Evolutionary conservation across 2,888 invertebrate genomes (phyloP).

Genomic region (Torymus texanus): DNA sequence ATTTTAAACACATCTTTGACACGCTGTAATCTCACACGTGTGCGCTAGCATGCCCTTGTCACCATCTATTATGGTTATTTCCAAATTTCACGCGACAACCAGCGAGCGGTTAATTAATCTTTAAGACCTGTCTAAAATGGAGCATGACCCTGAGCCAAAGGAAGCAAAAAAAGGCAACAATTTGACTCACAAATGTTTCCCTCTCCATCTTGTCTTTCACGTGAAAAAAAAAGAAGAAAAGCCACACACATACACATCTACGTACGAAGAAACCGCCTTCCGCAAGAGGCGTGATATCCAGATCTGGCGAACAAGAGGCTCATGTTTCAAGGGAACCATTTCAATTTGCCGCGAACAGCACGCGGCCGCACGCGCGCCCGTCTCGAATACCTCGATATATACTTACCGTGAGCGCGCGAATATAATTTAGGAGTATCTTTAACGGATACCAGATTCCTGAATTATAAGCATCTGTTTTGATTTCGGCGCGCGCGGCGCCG

Average conservation of each 20-base stretch:
- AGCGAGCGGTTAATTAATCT: neutral
- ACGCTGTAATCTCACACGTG: neutral
- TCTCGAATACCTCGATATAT: no score
- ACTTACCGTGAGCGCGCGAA: slow-evolving; percentile 39
- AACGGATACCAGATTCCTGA: slow-evolving; percentile 64
- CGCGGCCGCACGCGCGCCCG: no score
- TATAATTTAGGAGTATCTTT: slow-evolving; percentile 64
- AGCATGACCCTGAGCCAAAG: slow-evolving; percentile 17
- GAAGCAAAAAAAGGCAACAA: slow-evolving; percentile 10
- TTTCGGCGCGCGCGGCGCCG: slow-evolving; percentile 43
- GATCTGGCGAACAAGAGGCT: neutral
- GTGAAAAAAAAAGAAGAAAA: neutral
- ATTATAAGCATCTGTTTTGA: slow-evolving; percentile 64
- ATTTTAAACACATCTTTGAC: no score
- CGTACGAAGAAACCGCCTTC: no score
- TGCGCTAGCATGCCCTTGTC: neutral
- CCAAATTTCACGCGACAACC: slow-evolving; percentile 31
- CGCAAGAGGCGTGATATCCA: no score
- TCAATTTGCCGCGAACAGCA: slow-evolving; percentile 26
- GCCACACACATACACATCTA: neutral
- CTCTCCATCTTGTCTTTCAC: no score
- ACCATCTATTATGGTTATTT: neutral
- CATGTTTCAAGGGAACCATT: slow-evolving; percentile 12
- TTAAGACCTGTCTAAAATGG: slow-evolving; percentile 19
- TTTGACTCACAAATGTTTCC: slow-evolving; percentile 18